Conservation (phyloP, 2,797 vertebrate species). For the Poeciliopsis infans region DNA sequence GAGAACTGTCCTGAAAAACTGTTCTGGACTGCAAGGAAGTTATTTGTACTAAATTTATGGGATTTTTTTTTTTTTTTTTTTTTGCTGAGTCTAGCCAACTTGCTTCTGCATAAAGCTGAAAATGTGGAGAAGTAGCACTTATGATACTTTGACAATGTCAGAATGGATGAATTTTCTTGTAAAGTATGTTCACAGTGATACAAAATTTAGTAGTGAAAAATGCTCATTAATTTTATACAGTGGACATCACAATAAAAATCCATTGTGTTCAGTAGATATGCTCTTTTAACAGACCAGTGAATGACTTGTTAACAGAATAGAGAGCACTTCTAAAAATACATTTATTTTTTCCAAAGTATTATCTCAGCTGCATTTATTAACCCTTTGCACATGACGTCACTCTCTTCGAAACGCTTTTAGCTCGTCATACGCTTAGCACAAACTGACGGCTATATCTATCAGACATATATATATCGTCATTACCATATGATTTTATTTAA, state of each 20-base stretch:
- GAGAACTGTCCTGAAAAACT: background rate
- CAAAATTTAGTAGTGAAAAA: background rate
- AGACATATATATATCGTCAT: no score
- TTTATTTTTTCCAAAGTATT: background rate
- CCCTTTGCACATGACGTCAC: no score
- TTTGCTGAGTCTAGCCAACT: background rate
- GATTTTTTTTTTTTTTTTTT: background rate
- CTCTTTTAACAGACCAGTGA: background rate
- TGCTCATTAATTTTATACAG: background rate
- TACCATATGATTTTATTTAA: no score
- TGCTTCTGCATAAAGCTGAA: background rate
- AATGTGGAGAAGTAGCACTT: background rate
- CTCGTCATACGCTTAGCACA: no score
- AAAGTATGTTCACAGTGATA: background rate
- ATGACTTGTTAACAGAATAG: background rate
- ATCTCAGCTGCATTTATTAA: background rate
- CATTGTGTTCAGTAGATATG: background rate
- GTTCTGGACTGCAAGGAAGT: background rate
- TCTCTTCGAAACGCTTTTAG: no score
- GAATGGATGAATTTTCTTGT: background rate
- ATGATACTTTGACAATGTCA: background rate
- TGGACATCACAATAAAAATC: background rate
- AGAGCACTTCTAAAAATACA: background rate
- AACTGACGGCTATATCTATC: no score
- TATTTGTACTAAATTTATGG: background rate